Conservation (phyloP, 2,113 vertebrate species). For the Smithornis capensis region DNA sequence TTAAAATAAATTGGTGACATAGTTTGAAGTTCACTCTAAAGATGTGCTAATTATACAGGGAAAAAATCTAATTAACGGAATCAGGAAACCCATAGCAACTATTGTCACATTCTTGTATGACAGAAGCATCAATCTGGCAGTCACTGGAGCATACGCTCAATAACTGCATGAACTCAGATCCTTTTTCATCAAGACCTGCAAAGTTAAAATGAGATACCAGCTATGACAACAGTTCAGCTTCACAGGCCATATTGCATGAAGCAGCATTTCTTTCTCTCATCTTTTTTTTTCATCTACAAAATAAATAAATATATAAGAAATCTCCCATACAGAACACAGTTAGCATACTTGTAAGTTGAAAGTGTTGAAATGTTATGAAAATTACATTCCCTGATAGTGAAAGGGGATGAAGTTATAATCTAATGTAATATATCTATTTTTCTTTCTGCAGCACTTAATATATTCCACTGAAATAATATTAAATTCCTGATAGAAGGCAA, state of each 20-base stretch:
- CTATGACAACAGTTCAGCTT: conserved; percentile 55
- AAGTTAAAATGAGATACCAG: conserved; percentile 64
- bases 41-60: conserved; percentile 69
- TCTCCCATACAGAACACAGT: not conserved
- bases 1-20: conserved; percentile 60
- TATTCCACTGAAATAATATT: not conserved
- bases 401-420: not conserved
- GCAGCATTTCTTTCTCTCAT: conserved; percentile 39
- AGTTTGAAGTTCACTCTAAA: conserved; percentile 64
- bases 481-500: not conserved
- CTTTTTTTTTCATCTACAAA: not conserved
- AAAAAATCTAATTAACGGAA: conserved; percentile 67
- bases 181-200: conserved; percentile 44
- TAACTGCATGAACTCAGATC: conserved; percentile 66
- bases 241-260: conserved; percentile 42
- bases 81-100: conserved; percentile 69
- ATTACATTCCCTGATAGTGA: not conserved
- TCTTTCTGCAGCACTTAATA: not conserved
- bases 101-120: conserved; percentile 66
- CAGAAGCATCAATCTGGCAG: conserved; percentile 66
- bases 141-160: conserved; percentile 66
- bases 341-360: not conserved
- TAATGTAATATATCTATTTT: not conserved
- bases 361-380: conserved; percentile 20
- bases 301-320: conserved; percentile 4